phyloP scores from a whole-genome alignment of 2,797 vertebrate genomes.

The Gymnothorax javanicus region DNA sequence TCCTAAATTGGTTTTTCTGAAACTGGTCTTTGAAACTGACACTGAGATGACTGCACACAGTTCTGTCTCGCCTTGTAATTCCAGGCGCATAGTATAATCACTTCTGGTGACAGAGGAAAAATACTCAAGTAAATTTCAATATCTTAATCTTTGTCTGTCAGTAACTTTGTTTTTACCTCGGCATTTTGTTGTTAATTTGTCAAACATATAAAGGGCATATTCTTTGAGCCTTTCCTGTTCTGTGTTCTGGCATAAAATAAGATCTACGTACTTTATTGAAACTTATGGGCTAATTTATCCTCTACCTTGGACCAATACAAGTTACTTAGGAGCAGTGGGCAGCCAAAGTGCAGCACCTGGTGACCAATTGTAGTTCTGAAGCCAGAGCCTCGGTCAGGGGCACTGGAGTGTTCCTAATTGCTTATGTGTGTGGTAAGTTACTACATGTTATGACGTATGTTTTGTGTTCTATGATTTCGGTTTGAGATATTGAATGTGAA shows the following conservation, averaged over 20 bases:
- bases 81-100: neutral
- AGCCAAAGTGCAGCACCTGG: too few species aligned
- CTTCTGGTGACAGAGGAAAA: neutral
- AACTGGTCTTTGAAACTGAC: neutral
- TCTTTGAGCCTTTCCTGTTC: neutral
- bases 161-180: neutral
- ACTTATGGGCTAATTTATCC: too few species aligned
- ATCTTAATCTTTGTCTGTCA: neutral
- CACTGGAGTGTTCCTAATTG: too few species aligned
- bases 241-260: neutral
- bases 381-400: too few species aligned
- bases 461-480: neutral
- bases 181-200: neutral
- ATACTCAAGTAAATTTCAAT: neutral
- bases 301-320: too few species aligned
- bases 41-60: neutral
- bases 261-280: too few species aligned
- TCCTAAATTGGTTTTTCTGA: neutral
- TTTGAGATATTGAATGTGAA: neutral
- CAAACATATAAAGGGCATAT: neutral
- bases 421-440: neutral
- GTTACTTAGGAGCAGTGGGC: too few species aligned
- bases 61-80: neutral
- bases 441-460: neutral
- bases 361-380: too few species aligned